Base-by-base conservation (phyloP, 2,888 invertebrate genomes). In the Zaprionus obscuricornis region DNA sequence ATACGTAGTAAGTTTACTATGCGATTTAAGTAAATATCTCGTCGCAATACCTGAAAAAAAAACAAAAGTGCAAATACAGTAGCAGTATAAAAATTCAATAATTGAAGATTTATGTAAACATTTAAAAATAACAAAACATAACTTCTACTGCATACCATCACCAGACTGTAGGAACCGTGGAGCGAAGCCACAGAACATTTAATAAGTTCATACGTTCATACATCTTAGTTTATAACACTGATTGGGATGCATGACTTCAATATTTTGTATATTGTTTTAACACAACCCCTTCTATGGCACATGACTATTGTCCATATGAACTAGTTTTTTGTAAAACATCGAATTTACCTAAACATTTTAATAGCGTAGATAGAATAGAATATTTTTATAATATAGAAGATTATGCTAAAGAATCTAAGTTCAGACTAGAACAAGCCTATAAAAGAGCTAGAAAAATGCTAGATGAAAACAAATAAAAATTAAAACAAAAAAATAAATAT, bases 11-110 rank as follows among this genome's bases (percentile, higher is more conserved):
- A n/a, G n/a, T n/a, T n/a, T n/a, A n/a, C n/a, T n/a, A n/a, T n/a
- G n/a, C n/a, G n/a, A n/a, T n/a, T n/a, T n/a, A n/a, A n/a, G n/a
- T n/a, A n/a, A n/a, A n/a, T n/a, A n/a, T n/a, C n/a, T n/a, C n/a
- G n/a, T n/a, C 18, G 50, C 66, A 4, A 52, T 60, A 13, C 66
- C 74, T 27, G 52, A 73, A 13, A 16, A 55, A n/a, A n/a, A 24
- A 58, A 71, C 13, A 82, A 76, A 72, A 70, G 67, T 42, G 71
- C 75, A 14, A 52, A 42, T 18, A 74, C 66, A 1, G 52, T 74
- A 1, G 71, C 75, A 11, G 68, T 39, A 65, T 68, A 67, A 17
- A 54, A 56, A 16, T 66, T 78, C 11, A 59, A n/a, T n/a, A 78
- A 46, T 49, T 64, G 16, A 39, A 22, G n/a, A n/a, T n/a, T n/a